Conservation (phyloP, 2,797 vertebrate genomes). For the Scolopax rusticola region DNA sequence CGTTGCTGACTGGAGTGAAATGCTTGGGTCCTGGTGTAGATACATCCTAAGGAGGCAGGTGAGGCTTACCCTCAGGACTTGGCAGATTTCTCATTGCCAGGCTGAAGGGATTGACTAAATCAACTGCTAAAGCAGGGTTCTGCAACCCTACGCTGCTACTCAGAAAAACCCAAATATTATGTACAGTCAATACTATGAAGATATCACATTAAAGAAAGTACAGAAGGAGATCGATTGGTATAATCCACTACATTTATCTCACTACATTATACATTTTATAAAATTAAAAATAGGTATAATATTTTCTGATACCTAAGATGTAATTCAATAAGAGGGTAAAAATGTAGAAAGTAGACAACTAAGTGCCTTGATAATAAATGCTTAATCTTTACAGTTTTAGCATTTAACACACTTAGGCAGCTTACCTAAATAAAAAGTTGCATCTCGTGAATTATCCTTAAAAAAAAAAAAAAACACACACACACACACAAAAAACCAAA, state of each 20-base stretch:
- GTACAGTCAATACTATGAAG: background rate
- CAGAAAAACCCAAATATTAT: conserved; percentile 26
- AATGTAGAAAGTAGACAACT: background rate
- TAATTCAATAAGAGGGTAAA: background rate
- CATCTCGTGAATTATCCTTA: background rate
- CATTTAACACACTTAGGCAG: background rate
- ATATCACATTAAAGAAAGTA: background rate
- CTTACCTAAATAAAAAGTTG: background rate
- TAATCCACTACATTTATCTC: background rate
- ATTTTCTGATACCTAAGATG: background rate
- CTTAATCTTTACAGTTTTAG: background rate
- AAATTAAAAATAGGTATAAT: background rate
- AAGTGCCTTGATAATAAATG: background rate
- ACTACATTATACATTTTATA: background rate
- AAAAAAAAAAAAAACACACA: background rate
- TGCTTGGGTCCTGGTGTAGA: conserved; percentile 27
- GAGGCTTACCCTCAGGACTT: conserved; percentile 67
- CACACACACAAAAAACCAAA: background rate
- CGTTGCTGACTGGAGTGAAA: conserved; percentile 40
- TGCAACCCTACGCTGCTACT: conserved; percentile 47
- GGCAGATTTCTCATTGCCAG: conserved; percentile 43
- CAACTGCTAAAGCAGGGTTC: conserved; percentile 53
- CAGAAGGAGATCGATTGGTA: background rate
- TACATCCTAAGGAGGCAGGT: conserved; percentile 46
- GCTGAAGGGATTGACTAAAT: conserved; percentile 54